Evolutionary conservation across 2,797 vertebrate species (phyloP), one percentile per base, ranked within the genome.

Genomic region (Alcedo atthis): DNA sequence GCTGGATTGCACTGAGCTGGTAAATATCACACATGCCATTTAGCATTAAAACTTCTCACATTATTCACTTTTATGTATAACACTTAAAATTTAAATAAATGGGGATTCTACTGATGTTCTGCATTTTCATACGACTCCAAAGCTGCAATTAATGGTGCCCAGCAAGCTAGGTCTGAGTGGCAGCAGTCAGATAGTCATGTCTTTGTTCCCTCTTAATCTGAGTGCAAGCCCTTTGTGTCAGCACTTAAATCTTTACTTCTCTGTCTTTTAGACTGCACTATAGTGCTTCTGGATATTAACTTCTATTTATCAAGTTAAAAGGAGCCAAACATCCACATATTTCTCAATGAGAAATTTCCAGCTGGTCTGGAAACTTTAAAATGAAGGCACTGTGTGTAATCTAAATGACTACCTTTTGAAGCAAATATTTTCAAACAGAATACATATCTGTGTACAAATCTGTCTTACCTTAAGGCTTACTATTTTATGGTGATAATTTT

Each of bases 21-120:
- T 69, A 91, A 89, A 91, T 83, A 90, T 93, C 92, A 76, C 51
- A 22, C 70, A 70, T 93, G 86, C 82, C 68, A 86, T 59, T 92
- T 92, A 90, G 74, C 82, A 80, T 88, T 78, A 81, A 66, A 84
- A 77, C 53, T 51, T 66, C 54, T 91, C 74, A 55, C 55, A 19
- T 55, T 80, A 62, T 71, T 92, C n/a, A 28, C 40, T 91, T 84
- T 91, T 76, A 46, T 89, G 25, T 76, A 15, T 63, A 79, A 37
- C 46, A 57, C 46, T 8, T 9, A 37, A 49, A 73, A 77, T 46
- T 42, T 25, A 89, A 81, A 86, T 55, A 87, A 87, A 66, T 59
- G 53, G 7, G 4, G 42, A 81, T 91, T 54, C 63, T 81, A 13
- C 35, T 85, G 67, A n/a, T 83, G 71, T 74, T 81, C 57, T 79